phyloP scores from a whole-genome alignment of 2,888 invertebrate species.

The Morinoia aosen region DNA sequence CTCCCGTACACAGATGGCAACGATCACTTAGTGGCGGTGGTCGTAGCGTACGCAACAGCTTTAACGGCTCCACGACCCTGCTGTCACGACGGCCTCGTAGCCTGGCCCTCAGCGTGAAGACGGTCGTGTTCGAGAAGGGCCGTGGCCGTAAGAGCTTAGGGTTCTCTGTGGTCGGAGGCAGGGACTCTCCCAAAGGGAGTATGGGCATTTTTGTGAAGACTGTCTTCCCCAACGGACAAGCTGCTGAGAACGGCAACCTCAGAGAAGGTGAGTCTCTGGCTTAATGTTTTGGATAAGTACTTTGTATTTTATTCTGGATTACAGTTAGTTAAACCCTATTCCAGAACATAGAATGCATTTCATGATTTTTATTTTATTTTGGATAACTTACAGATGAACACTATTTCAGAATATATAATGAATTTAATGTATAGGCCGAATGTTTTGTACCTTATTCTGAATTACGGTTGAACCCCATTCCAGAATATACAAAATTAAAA shows the following conservation, averaged over 20 bases:
- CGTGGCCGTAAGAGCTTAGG: constrained; percentile 73
- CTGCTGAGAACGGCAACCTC: constrained; percentile 85
- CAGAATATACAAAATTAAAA: background rate
- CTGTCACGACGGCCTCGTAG: constrained; percentile 62
- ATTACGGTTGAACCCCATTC: background rate
- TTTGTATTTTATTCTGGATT: background rate
- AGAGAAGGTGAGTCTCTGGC: constrained; percentile 80
- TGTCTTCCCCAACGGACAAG: constrained; percentile 87
- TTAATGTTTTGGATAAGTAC: background rate
- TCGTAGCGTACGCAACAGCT: constrained; percentile 46
- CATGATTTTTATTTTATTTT: background rate
- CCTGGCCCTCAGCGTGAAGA: constrained; percentile 68
- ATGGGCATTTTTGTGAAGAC: constrained; percentile 93
- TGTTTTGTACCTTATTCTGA: no score
- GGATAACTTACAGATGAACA: background rate
- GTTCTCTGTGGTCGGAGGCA: constrained; percentile 74
- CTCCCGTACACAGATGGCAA: constrained; percentile 46
- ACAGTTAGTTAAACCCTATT: no score
- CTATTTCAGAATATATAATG: no score
- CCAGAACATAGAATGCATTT: background rate
- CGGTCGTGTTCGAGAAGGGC: constrained; percentile 72
- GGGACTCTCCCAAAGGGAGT: constrained; percentile 74
- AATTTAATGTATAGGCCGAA: no score
- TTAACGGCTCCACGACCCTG: constrained; percentile 42
- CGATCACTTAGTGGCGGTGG: constrained; percentile 39